A percentile compares a stretch with the other conserved stretches of the same genome.
Evolutionary conservation across 2,888 invertebrate genomes (phyloP).

Genomic region (Nemotelus nigrinus): DNA sequence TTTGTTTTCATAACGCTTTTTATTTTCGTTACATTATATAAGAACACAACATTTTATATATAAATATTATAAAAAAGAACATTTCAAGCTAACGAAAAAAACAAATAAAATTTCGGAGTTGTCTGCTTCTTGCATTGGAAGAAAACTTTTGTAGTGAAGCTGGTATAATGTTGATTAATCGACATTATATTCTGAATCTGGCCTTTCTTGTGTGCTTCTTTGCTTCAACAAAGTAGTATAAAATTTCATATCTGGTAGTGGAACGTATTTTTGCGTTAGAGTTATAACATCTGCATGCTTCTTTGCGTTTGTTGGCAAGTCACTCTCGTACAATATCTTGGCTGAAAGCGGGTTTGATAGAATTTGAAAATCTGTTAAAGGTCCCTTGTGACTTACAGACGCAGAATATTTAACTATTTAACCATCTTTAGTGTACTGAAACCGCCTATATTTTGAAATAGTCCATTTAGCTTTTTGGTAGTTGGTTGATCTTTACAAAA

Average conservation of each 20-base stretch:
- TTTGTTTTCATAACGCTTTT: no score
- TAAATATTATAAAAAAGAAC: background rate
- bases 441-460: background rate
- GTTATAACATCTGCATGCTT: background rate
- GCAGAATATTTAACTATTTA: background rate
- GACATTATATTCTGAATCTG: background rate
- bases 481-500: background rate
- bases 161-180: background rate
- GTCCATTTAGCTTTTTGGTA: background rate
- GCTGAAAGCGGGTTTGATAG: conserved; percentile 3
- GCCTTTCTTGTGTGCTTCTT: background rate
- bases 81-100: background rate
- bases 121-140: conserved; percentile 5
- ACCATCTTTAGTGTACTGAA: conserved; percentile 5
- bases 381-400: conserved; percentile 5
- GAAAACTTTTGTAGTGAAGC: background rate
- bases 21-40: no score
- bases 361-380: background rate
- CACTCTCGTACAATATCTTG: conserved; percentile 10
- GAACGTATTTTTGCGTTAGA: conserved; percentile 3
- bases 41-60: no score
- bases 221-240: background rate
- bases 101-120: conserved; percentile 9
- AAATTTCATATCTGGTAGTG: background rate
- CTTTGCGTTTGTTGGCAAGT: background rate